Evolutionary conservation across 2,113 vertebrate species (phyloP).

Genomic region (Sciurus niger): DNA sequence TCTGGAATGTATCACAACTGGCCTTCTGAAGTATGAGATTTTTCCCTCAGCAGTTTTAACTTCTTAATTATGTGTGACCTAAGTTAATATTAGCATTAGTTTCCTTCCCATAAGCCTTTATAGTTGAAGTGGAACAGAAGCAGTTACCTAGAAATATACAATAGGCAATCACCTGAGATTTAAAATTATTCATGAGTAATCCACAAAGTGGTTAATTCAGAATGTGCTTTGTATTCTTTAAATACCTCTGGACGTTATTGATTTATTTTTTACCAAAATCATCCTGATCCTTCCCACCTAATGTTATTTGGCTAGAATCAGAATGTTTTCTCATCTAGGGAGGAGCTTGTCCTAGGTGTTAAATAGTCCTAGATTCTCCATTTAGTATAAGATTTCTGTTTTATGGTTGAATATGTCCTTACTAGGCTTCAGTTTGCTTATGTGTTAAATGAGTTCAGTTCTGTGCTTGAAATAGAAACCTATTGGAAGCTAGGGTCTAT

Average conservation of each 20-base stretch:
- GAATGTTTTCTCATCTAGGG: not conserved
- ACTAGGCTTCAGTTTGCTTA: slow-evolving; percentile 28
- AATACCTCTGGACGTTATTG: not conserved
- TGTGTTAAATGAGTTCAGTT: slow-evolving; percentile 4
- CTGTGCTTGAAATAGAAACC: slow-evolving; percentile 54
- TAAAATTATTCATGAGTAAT: slow-evolving; percentile 62
- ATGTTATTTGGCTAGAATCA: not conserved
- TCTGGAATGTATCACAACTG: slow-evolving; percentile 41
- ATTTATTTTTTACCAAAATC: not conserved
- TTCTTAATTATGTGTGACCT: slow-evolving; percentile 75
- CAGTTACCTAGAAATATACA: slow-evolving; percentile 58
- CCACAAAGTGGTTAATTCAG: slow-evolving; percentile 44
- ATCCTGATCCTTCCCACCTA: slow-evolving; percentile 21
- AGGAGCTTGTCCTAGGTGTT: not conserved
- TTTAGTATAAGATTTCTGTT: slow-evolving; percentile 30
- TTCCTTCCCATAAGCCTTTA: slow-evolving; percentile 64
- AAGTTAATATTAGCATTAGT: slow-evolving; percentile 69
- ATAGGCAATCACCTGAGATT: slow-evolving; percentile 56
- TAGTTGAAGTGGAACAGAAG: slow-evolving; percentile 60
- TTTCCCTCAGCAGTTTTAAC: slow-evolving; percentile 53
- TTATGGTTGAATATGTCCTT: slow-evolving; percentile 1
- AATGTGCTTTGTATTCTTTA: slow-evolving; percentile 38
- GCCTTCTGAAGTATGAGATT: slow-evolving; percentile 69
- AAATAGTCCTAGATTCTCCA: not conserved
- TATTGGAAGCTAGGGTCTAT: slow-evolving; percentile 36